These are phyloP conservation scores for Leptocoma aspasia DNA, from an alignment of 2,113 vertebrate species.

Conservation along the genomic window DNA sequence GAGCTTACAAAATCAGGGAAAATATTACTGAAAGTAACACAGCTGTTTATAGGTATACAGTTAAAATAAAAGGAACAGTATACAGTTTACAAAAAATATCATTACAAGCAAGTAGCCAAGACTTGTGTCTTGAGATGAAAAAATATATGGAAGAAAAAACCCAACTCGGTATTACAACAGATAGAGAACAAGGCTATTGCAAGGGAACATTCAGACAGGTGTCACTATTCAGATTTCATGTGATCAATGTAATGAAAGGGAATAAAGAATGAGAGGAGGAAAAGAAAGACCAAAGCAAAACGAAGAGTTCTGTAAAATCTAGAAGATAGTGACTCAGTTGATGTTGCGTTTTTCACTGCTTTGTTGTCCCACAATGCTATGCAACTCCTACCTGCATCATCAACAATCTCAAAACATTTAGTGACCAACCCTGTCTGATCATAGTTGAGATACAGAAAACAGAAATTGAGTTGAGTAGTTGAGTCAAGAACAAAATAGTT, in stretches of 20 bases:
- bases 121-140: not conserved
- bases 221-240: not conserved
- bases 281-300: not conserved
- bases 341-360: not conserved
- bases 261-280: not conserved
- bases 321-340: not conserved
- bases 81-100: not conserved
- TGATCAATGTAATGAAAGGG: not conserved
- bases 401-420: not conserved
- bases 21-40: not conserved
- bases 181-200: not conserved
- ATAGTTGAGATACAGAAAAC: not conserved
- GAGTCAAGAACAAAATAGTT: not conserved
- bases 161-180: not conserved
- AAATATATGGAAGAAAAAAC: not conserved
- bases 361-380: not conserved
- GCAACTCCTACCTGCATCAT: not conserved
- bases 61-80: not conserved
- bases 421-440: not conserved
- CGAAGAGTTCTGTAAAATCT: not conserved
- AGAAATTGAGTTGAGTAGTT: not conserved
- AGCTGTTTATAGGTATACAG: not conserved
- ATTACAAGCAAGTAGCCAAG: not conserved
- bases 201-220: not conserved
- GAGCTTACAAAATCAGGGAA: not conserved